Conservation (phyloP, 37 sponge, comb jelly and placozoan species). For the Agelas oroides region DNA sequence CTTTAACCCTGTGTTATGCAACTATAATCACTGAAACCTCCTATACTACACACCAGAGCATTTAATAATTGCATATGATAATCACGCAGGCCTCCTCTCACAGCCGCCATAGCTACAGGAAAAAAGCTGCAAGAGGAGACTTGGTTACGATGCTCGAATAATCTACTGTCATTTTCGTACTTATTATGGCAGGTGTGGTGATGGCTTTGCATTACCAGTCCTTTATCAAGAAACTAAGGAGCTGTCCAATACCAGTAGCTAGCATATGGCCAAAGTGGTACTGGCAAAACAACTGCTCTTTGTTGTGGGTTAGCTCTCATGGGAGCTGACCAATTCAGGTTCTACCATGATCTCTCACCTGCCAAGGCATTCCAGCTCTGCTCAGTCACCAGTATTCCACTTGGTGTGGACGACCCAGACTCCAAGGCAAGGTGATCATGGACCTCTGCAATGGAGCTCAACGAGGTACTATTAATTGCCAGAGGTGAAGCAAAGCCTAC, state of each 20-base stretch:
- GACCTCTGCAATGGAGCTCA: conserved; percentile 32
- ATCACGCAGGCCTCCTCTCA: too few species aligned
- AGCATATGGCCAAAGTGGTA: conserved; percentile 12
- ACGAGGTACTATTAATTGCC: neutral
- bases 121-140: too few species aligned
- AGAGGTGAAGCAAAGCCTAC: conserved; percentile 6
- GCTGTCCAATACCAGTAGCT: conserved; percentile 20
- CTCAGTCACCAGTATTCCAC: neutral
- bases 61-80: too few species aligned
- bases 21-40: too few species aligned
- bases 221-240: neutral
- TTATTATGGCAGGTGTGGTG: neutral
- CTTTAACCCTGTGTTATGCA: too few species aligned
- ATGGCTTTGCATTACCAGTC: conserved; percentile 16
- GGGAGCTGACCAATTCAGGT: neutral
- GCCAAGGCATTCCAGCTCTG: neutral
- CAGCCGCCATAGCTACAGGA: too few species aligned
- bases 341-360: conserved; percentile 21
- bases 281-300: conserved; percentile 45
- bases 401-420: conserved; percentile 36
- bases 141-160: too few species aligned
- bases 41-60: too few species aligned
- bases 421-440: conserved; percentile 27
- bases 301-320: conserved; percentile 16
- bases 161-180: too few species aligned